These are phyloP conservation scores for Zosterops borbonicus DNA, from an alignment of 2,113 vertebrate species.

Conservation along the genomic window DNA sequence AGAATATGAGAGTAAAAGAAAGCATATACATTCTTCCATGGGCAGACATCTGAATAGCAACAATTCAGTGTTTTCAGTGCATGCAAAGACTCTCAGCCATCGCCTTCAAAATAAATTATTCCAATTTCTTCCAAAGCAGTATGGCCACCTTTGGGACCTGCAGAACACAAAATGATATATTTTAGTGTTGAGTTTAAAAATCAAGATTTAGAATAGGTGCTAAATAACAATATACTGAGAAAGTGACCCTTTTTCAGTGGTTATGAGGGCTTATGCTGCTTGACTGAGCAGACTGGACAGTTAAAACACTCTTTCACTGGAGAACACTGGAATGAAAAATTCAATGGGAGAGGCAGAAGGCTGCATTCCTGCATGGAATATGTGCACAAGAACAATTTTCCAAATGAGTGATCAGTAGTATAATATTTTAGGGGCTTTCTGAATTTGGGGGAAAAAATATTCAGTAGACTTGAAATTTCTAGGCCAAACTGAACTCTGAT, in stretches of 20 bases:
- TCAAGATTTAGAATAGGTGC: background rate
- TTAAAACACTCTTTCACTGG: background rate
- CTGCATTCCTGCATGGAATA: background rate
- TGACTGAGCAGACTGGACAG: conserved; percentile 19
- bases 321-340: background rate
- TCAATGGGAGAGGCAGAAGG: background rate
- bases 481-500: background rate
- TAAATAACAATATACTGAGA: conserved; percentile 28
- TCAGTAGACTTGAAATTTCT: background rate
- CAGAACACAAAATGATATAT: background rate
- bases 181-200: conserved; percentile 31
- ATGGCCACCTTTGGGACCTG: background rate
- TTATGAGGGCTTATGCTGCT: background rate
- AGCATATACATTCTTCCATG: background rate
- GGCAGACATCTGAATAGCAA: background rate
- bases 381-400: background rate
- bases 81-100: background rate
- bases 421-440: background rate
- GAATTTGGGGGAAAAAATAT: background rate
- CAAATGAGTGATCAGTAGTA: background rate
- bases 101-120: conserved; percentile 19
- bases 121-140: background rate
- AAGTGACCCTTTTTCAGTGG: conserved; percentile 34
- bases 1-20: background rate
- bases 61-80: background rate